Evolutionary conservation across 2,888 invertebrate genomes (phyloP), one percentile per base, ranked within the genome.

Genomic region (Temnothorax ravouxi): DNA sequence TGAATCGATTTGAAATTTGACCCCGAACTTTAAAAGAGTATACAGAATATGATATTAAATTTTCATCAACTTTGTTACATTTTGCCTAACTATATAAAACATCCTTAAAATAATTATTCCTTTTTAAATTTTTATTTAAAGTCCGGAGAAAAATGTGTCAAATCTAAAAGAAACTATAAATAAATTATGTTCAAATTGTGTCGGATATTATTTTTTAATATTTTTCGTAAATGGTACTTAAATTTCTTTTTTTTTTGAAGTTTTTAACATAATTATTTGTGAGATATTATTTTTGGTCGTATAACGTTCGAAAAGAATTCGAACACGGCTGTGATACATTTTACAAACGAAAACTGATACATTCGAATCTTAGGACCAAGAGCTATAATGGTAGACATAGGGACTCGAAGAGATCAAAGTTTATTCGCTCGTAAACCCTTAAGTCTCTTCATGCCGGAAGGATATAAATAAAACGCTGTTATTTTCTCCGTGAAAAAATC

Each of bases 381-480:
- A 50, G 18, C 29, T 29, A 29, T 29, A 29, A 15, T 52, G 38
- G 18, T 54, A 66, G n/a, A 66, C 41, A 25, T 21, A 41, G 3
- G 54, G 29, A 66, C n/a, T 50, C 11, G 13, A 66, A 29, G 76
- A 77, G 76, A 77, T 77, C 52, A 77, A 77, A 54, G 52, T 3
- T 34, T 34, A 41, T 38, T n/a, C 52, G 50, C 13, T 77, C 25
- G 52, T 77, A 66, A 77, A 54, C 13, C 67, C 67, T 25, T 66
- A 52, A 77, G 41, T n/a, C 25, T 38, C 67, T 52, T 77, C 67
- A 41, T 52, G 34, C 52, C 66, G 76, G 76, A 66, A 66, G 66
- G 41, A 38, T 54, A 13, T 25, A 66, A 64, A 76, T 62, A 76
- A 66, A 77, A 66, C n/a, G 18, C 66, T 38, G 67, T 54, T 66